Base-by-base conservation (phyloP, 2,888 invertebrate species). In the Masnerella sp. region DNA sequence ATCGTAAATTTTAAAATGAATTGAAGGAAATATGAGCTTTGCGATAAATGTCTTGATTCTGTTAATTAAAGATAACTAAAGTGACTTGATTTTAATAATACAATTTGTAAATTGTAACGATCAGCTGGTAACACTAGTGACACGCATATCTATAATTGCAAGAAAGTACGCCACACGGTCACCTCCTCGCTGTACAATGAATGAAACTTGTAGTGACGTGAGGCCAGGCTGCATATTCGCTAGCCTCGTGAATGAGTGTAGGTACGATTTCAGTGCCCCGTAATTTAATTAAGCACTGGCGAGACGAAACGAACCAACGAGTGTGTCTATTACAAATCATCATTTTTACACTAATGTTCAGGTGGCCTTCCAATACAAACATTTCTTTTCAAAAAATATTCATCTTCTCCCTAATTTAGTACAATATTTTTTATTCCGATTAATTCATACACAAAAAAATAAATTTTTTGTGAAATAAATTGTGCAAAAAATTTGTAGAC, bases 271-370 rank as follows among this genome's bases (percentile, higher is more conserved):
- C 80, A 83, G 80, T 78, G 77, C 80, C 80, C 82, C 81, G 80
- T 83, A 82, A 83, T 83, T 82, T 83, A 82, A 83, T 83, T 81
- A 84, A 83, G 77, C 78, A 79, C 62, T 64, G 70, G 73, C 67
- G 67, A 68, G 67, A 67, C 59, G 59, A 49, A 67, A 73, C 58
- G 61, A 56, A 75, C 67, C 42, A 51, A 62, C 59, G 32, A 64
- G 34, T 62, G 56, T 52, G 64, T 58, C 73, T 64, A 62, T 68
- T 69, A 52, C 73, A 52, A 68, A 68, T 68, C 40, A 22, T 52
- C 68, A 73, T 38, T 69, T 74, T 74, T 69, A 34, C 36, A 64
- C 38, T 51, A 61, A 69, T 68, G 43, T 47, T 54, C 45, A 56
- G 42, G 54, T 45, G 52, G 30, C 36, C 28, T 36, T 54, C 51